Percentiles rank a stretch among this genome's conserved stretches.
Evolutionary conservation across 2,888 invertebrate species (phyloP).

Genomic region (Amphipyra berbera): DNA sequence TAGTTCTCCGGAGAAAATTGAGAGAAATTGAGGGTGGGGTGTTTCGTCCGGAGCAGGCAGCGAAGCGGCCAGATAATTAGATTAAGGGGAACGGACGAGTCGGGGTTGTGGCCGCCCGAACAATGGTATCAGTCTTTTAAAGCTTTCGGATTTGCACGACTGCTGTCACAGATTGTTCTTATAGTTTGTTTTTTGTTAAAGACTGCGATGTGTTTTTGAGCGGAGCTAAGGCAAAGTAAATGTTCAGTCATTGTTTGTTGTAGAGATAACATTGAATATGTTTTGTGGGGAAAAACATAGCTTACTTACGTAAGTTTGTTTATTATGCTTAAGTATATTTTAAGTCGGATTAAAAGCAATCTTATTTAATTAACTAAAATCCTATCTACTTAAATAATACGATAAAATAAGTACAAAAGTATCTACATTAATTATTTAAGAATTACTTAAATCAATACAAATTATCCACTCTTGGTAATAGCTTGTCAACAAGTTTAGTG

Average conservation of each 20-base stretch:
- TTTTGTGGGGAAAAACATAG: too few species aligned
- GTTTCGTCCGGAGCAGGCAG: conserved; percentile 77
- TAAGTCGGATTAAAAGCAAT: too few species aligned
- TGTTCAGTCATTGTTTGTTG: not conserved
- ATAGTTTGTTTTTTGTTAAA: conserved; percentile 60
- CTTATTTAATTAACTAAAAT: too few species aligned
- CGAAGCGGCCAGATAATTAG: conserved; percentile 87
- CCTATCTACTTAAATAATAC: too few species aligned
- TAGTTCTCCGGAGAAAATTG: conserved; percentile 76
- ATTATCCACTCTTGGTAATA: not conserved
- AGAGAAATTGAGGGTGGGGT: conserved; percentile 73
- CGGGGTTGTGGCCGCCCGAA: conserved; percentile 76
- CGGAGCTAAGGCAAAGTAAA: not conserved
- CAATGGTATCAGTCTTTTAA: conserved; percentile 80
- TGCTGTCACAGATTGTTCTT: conserved; percentile 69
- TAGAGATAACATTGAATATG: not conserved
- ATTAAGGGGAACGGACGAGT: conserved; percentile 82
- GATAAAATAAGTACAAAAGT: too few species aligned
- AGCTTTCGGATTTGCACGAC: conserved; percentile 77
- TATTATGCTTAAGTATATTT: too few species aligned
- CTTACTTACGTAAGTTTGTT: too few species aligned
- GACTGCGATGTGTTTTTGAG: conserved; percentile 3
- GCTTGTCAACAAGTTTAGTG: conserved; percentile 10
- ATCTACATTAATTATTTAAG: not conserved
- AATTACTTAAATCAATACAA: too few species aligned